Base-by-base conservation (phyloP, 2,113 vertebrate species). In the Capreolus pygargus region DNA sequence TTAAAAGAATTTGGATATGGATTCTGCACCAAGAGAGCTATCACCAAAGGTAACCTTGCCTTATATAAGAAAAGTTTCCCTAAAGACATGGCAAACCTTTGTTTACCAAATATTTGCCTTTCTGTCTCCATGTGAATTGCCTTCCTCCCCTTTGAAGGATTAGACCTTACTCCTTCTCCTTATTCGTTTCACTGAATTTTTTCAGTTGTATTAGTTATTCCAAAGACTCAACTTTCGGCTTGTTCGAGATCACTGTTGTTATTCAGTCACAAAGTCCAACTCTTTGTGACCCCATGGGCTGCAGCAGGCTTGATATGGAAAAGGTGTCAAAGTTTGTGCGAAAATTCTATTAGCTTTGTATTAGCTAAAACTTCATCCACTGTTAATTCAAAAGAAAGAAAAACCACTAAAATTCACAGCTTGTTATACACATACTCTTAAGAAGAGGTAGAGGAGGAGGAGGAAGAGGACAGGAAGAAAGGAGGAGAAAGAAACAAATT, bases 301-400 rank as follows among this genome's bases (percentile, higher is more conserved):
- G 23, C 21, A 76, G 36, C 70, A 96, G 70, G 14, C 43, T 15
- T 86, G 19, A 89, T 89, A 81, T 61, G 50, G 11, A 21, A 10
- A 92, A 74, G 39, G 81, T 61, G 33, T n/a, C 45, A 85, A 89
- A 94, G n/a, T 92, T 61, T 30, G 55, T 79, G 57, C 36, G n/a
- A 92, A 97, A 83, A 86, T 36, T 95, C 52, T 39, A 28, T 67
- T 96, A n/a, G 14, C 27, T 96, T 43, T 61, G 43, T 45, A 64
- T 85, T 76, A 82, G 60, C 28, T 82, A 82, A 81, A 94, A 86
- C 89, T 89, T 94, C 16, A 97, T 92, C 74, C 12, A 60, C 16
- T 87, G 25, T 83, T 93, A 54, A 67, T 67, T 33, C n/a, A 84
- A 78, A 94, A 45, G 3, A 54, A 25, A 14, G 33, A 39, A 86